phyloP scores from a whole-genome alignment of 1,140 invertebrate genomes.

The Diachasma alloeum region DNA sequence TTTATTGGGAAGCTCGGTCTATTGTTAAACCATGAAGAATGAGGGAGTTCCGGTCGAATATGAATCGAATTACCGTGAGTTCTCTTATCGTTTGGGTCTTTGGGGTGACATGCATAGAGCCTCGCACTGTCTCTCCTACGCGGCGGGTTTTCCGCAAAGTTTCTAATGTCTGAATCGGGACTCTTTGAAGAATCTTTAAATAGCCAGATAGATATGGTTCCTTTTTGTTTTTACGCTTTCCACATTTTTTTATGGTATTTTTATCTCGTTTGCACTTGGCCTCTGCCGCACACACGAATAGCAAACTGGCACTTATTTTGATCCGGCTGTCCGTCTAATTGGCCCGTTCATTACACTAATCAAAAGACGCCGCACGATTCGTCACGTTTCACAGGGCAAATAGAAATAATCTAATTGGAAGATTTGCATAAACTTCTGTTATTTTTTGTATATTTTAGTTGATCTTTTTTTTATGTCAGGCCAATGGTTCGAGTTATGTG shows the following conservation, averaged over 20 bases:
- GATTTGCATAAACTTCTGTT: background rate
- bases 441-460: background rate
- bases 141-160: background rate
- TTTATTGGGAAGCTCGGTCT: background rate
- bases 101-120: background rate
- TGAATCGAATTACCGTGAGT: background rate
- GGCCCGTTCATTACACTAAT: slow-evolving; percentile 39
- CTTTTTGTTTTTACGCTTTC: background rate
- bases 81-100: background rate
- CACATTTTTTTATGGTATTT: background rate
- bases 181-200: slow-evolving; percentile 6
- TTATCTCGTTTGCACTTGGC: background rate
- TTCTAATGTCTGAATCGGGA: background rate
- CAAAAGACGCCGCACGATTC: slow-evolving; percentile 34
- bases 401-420: slow-evolving; percentile 15
- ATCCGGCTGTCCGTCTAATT: slow-evolving; percentile 33
- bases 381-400: slow-evolving; percentile 35
- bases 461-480: no score
- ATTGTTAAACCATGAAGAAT: slow-evolving; percentile 1
- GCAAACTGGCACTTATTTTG: background rate
- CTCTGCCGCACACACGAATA: background rate
- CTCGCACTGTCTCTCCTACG: background rate
- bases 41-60: background rate
- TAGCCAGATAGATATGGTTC: background rate
- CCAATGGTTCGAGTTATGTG: no score